These are phyloP conservation scores for Peromyscus eremicus DNA, from an alignment of 2,797 vertebrate genomes.

Conservation along the genomic window DNA sequence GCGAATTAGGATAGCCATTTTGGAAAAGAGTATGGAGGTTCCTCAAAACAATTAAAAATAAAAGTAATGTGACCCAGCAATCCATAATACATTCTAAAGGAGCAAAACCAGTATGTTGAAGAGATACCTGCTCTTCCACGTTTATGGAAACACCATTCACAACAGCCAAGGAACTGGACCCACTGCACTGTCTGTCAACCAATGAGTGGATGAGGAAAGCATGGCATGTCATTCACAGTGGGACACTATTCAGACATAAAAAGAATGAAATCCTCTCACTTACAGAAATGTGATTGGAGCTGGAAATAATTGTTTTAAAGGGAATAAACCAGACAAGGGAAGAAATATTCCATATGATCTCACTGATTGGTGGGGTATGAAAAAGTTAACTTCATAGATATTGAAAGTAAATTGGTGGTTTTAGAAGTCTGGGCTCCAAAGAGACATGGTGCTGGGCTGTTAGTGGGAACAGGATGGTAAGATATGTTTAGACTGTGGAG, in stretches of 20 bases:
- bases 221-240: too few species aligned
- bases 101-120: too few species aligned
- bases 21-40: neutral
- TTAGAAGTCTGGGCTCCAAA: neutral
- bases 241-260: neutral
- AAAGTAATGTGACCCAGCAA: neutral
- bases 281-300: neutral
- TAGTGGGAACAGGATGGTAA: neutral
- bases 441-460: neutral
- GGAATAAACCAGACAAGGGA: neutral
- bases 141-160: neutral
- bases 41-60: neutral
- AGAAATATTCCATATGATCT: neutral
- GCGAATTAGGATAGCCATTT: neutral
- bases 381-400: neutral
- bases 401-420: neutral
- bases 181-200: neutral
- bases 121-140: too few species aligned
- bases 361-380: neutral
- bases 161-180: neutral
- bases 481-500: neutral
- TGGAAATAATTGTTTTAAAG: neutral
- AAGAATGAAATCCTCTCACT: neutral
- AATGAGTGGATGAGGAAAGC: neutral
- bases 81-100: neutral